phyloP scores from a whole-genome alignment of 2,888 invertebrate species.

The Xanthorhoe spadicearia region DNA sequence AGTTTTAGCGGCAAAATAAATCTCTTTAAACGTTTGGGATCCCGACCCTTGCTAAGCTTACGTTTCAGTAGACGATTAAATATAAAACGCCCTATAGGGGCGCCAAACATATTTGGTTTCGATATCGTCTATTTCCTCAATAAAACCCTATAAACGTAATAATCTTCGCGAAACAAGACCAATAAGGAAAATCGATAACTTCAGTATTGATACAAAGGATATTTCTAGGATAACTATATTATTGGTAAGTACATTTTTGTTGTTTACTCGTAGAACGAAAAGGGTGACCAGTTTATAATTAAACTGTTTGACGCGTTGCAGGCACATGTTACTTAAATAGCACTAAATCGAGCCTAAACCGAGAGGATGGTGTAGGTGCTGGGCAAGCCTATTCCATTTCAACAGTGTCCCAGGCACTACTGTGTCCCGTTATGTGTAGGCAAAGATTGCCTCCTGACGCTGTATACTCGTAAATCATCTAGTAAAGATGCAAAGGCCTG shows the following conservation, averaged over 20 bases:
- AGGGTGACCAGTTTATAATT: too few species aligned
- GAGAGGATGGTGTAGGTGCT: too few species aligned
- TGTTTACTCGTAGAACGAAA: too few species aligned
- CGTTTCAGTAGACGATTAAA: constrained; percentile 8
- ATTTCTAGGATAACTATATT: background rate
- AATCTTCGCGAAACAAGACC: constrained; percentile 19
- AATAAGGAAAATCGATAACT: constrained; percentile 21
- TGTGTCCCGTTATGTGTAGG: too few species aligned
- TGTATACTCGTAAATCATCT: too few species aligned
- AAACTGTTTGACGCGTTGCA: too few species aligned
- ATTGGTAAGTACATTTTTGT: background rate
- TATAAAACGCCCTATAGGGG: constrained; percentile 11
- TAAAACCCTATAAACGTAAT: constrained; percentile 33
- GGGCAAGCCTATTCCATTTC: too few species aligned
- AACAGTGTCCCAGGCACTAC: too few species aligned
- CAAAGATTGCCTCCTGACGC: too few species aligned
- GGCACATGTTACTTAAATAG: too few species aligned
- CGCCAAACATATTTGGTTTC: constrained; percentile 29
- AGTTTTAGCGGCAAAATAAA: background rate
- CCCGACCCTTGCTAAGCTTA: background rate
- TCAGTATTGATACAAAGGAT: constrained; percentile 2
- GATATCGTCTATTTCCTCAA: constrained; percentile 29
- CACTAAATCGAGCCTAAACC: too few species aligned
- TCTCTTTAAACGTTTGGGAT: background rate
- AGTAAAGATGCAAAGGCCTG: too few species aligned